Percentiles rank a stretch among this genome's conserved stretches.
phyloP scores from a whole-genome alignment of 1,140 invertebrate species.

The Polyergus mexicanus region DNA sequence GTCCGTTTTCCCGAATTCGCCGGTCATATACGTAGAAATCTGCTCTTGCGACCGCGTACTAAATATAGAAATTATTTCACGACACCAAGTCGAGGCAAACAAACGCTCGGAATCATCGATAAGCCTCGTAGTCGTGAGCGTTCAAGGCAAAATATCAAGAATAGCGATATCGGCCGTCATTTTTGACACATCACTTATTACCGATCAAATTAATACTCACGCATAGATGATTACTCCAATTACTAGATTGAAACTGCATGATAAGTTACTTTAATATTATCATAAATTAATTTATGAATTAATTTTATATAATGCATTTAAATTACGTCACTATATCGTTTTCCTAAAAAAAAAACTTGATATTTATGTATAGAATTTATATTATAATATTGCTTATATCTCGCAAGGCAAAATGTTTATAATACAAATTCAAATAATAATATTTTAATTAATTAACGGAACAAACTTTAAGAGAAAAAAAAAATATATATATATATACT shows the following conservation, averaged over 20 bases:
- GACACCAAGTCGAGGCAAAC: slow-evolving; percentile 12
- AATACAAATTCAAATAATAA: neutral
- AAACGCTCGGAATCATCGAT: slow-evolving; percentile 35
- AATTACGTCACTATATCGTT: neutral
- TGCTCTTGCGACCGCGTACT: slow-evolving; percentile 41
- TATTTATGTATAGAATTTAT: neutral
- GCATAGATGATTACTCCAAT: slow-evolving; percentile 11
- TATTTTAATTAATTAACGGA: neutral
- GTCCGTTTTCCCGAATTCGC: slow-evolving; percentile 63
- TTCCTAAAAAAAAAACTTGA: neutral
- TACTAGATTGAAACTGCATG: neutral
- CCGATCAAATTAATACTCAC: slow-evolving; percentile 42
- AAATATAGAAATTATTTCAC: slow-evolving; percentile 77
- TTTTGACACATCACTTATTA: slow-evolving; percentile 2
- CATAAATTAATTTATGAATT: neutral
- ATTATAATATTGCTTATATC: neutral
- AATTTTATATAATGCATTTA: neutral
- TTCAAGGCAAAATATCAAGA: slow-evolving; percentile 44
- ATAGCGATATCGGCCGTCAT: slow-evolving; percentile 26
- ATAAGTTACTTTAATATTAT: neutral
- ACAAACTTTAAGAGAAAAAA: neutral
- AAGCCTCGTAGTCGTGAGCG: slow-evolving; percentile 21
- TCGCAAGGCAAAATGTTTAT: neutral
- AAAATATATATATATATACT: neutral
- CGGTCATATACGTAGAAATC: slow-evolving; percentile 42